These are phyloP conservation scores for Lepus americanus DNA, from an alignment of 2,113 vertebrate species.

Conservation along the genomic window DNA sequence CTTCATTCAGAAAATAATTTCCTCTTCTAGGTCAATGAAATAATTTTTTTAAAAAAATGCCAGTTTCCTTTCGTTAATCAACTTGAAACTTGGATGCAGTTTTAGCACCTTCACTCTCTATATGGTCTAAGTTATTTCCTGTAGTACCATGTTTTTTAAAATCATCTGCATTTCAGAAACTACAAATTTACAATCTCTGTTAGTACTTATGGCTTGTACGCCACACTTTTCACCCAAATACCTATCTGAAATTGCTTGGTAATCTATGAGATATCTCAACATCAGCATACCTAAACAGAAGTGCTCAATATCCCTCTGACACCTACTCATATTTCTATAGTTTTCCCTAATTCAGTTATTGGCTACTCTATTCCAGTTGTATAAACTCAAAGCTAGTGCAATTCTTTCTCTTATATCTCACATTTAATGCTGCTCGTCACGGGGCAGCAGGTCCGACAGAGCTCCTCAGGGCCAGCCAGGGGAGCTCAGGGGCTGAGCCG, in stretches of 20 bases:
- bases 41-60: not conserved
- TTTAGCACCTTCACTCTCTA: not conserved
- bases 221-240: not conserved
- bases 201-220: not conserved
- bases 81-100: not conserved
- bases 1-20: not conserved
- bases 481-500: too few relatives aligned
- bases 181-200: not conserved
- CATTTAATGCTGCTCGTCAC: not conserved
- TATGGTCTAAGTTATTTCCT: not conserved
- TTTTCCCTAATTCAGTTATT: not conserved
- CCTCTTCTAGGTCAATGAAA: not conserved
- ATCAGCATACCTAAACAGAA: not conserved
- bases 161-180: not conserved
- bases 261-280: not conserved
- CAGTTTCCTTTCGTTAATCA: not conserved
- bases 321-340: not conserved
- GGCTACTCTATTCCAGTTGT: not conserved
- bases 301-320: not conserved
- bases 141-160: not conserved
- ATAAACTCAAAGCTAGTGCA: not conserved
- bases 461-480: too few relatives aligned
- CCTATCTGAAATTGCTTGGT: not conserved
- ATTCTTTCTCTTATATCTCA: not conserved
- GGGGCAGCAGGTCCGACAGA: too few relatives aligned